A percentile compares a stretch with the other conserved stretches of the same genome.
Evolutionary conservation across 30 jellyfish, hydroid and myxozoan genomes (phyloP).

Genomic region (Aurelia coerulea): DNA sequence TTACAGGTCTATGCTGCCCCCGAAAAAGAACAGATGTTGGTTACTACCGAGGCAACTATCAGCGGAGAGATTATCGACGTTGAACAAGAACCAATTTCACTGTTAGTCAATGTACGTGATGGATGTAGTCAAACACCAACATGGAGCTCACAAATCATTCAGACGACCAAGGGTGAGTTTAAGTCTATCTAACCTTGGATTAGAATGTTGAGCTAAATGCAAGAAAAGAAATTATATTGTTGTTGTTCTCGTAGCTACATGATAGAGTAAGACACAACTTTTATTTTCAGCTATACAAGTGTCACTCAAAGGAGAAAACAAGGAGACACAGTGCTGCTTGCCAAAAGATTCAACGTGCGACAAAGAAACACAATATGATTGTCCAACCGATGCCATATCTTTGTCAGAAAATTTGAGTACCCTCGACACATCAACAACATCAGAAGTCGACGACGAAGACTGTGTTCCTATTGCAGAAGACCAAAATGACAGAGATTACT

Average conservation of each 20-base stretch:
- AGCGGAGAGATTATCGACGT: too few species aligned
- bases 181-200: too few species aligned
- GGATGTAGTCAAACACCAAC: too few species aligned
- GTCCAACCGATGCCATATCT: not conserved
- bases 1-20: too few species aligned
- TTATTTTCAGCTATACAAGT: slow-evolving; percentile 1
- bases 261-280: not conserved
- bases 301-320: not conserved
- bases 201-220: too few species aligned
- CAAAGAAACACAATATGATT: not conserved
- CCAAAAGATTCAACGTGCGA: not conserved
- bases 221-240: not conserved
- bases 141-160: too few species aligned
- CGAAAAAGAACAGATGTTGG: too few species aligned
- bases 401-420: not conserved
- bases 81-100: too few species aligned
- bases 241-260: not conserved
- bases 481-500: not conserved
- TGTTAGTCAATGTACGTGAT: too few species aligned
- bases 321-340: slow-evolving; percentile 11
- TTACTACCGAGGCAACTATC: too few species aligned
- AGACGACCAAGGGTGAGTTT: too few species aligned
- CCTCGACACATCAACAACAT: not conserved
- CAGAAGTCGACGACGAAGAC: not conserved
- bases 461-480: not conserved